Evolutionary conservation across 2,113 vertebrate species (phyloP), one percentile per base, ranked within the genome.

Genomic region (Ramphastos sulfuratus): DNA sequence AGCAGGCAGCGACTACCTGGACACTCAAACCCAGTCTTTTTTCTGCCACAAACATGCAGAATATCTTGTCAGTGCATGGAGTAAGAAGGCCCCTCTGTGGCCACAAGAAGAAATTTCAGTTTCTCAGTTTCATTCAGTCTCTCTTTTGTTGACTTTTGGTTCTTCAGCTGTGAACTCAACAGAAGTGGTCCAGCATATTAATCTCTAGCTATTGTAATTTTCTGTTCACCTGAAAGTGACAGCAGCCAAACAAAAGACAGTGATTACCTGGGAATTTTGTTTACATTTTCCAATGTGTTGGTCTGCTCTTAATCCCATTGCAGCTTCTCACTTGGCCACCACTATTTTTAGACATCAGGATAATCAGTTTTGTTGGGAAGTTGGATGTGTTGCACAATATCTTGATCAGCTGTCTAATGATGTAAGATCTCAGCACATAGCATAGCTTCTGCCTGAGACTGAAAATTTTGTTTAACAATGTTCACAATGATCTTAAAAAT

Each of bases 61-160:
- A n/a, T 19, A 85, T 20, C 6, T 4, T 70, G n/a, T 48, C 70
- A 81, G 37, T 21, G n/a, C 20, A 42, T 12, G 37, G 83, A 80
- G 72, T 46, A 63, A 77, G 78, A 91, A 77, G 72, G 92, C 66
- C 94, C 79, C 94, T 80, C 60, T 83, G 96, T 85, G 94, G 91
- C 54, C 69, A 85, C 0, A 50, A 2, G 16, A 73, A 87, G 82
- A 86, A 50, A 52, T 64, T 87, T 46, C 74, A 69, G 20, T 75
- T 90, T 80, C 60, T 66, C 23, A 85, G 82, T 85, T 85, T 76
- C 18, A 65, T 65, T 85, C 59, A 13, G 10, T 75, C 39, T 77
- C 69, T 17, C 11, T 73, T 56, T 44, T 64, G 16, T 13, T 74
- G 64, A 60, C 35, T 76, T 77, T 54, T n/a, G 5, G 54, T 23